Evolutionary conservation across 2,113 vertebrate species (phyloP).

Genomic region (Caracal caracal): DNA sequence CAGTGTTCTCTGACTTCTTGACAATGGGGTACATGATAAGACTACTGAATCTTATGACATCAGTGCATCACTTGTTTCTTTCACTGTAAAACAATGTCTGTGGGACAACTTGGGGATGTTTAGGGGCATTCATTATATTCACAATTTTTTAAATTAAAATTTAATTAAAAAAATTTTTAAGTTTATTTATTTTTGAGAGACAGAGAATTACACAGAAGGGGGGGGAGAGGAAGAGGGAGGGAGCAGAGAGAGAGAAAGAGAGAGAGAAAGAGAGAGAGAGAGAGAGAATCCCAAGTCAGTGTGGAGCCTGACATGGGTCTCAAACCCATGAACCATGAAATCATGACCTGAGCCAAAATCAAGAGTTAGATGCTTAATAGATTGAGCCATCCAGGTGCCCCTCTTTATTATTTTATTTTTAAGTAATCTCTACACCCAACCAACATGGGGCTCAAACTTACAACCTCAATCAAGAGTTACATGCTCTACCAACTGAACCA

Average conservation of each 20-base stretch:
- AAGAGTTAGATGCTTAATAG: no score
- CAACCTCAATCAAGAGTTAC: neutral
- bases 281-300: no score
- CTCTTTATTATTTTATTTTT: neutral
- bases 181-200: no score
- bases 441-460: neutral
- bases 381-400: no score
- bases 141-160: neutral
- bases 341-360: no score
- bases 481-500: neutral
- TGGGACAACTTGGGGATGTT: neutral
- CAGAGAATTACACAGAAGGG: no score
- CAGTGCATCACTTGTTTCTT: neutral
- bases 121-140: neutral
- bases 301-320: no score
- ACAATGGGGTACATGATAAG: neutral
- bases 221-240: no score
- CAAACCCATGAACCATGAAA: no score
- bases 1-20: neutral
- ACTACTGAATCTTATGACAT: neutral
- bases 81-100: neutral
- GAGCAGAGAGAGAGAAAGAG: no score
- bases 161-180: no score
- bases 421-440: neutral
- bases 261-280: no score